Evolutionary conservation across 1,140 invertebrate genomes (phyloP).

Genomic region (Pseudoatta argentina): DNA sequence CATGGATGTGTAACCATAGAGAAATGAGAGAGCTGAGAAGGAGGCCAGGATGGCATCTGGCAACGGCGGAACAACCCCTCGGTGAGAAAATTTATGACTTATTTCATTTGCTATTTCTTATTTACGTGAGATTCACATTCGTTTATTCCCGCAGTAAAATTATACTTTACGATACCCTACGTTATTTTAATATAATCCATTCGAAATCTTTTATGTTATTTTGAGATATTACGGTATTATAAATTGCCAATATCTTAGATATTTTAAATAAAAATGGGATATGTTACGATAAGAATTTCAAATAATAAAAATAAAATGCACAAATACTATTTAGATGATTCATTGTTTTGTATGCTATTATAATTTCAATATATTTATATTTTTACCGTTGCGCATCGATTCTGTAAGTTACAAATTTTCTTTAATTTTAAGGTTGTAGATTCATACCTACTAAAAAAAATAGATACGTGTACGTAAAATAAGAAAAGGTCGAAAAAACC

Average conservation of each 20-base stretch:
- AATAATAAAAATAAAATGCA: not conserved
- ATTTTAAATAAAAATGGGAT: not conserved
- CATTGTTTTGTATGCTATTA: not conserved
- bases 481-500: not conserved
- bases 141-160: not conserved
- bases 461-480: not conserved
- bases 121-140: not conserved
- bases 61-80: not conserved
- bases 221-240: not conserved
- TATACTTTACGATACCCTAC: not conserved
- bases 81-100: not conserved
- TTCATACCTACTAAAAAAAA: too few species aligned
- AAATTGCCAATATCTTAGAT: not conserved
- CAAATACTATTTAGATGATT: not conserved
- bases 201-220: not conserved
- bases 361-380: slow-evolving; percentile 8
- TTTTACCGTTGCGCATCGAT: not conserved
- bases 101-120: not conserved
- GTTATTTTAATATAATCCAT: not conserved
- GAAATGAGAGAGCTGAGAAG: not conserved
- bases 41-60: not conserved
- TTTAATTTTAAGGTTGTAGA: not conserved
- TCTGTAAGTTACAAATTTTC: not conserved
- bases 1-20: not conserved
- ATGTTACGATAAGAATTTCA: not conserved